Evolutionary conservation across 1,140 invertebrate species (phyloP).

Genomic region (Carposina sasakii): DNA sequence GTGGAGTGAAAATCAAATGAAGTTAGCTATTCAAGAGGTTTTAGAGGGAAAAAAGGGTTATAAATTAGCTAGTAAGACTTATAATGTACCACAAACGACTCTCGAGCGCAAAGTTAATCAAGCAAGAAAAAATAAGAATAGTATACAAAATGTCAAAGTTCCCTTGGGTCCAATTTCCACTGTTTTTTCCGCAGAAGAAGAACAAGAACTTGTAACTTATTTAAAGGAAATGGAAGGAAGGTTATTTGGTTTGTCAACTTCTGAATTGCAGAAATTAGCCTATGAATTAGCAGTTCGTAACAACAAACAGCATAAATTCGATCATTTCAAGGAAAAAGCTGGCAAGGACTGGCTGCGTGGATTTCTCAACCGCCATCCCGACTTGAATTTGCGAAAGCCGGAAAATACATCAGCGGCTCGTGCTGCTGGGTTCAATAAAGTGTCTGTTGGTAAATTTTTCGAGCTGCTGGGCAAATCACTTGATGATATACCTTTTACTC

Average conservation of each 20-base stretch:
- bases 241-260: slow-evolving; percentile 18
- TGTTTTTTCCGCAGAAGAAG: slow-evolving; percentile 10
- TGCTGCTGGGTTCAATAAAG: slow-evolving; percentile 9
- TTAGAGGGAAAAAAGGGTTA: slow-evolving; percentile 15
- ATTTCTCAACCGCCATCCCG: slow-evolving; percentile 39
- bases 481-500: slow-evolving; percentile 26
- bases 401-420: slow-evolving; percentile 24
- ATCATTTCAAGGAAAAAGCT: slow-evolving; percentile 19
- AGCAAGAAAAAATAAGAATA: slow-evolving; percentile 4
- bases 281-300: slow-evolving; percentile 10
- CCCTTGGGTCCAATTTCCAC: neutral
- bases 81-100: slow-evolving; percentile 22
- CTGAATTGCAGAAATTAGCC: slow-evolving; percentile 4
- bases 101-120: slow-evolving; percentile 15
- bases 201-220: slow-evolving; percentile 16
- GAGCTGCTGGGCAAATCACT: neutral
- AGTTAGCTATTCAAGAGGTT: slow-evolving; percentile 2
- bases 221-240: slow-evolving; percentile 17
- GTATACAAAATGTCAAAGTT: slow-evolving; percentile 4
- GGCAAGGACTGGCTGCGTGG: slow-evolving; percentile 26
- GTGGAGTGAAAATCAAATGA: slow-evolving; percentile 1
- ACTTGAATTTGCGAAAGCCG: slow-evolving; percentile 25
- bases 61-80: slow-evolving; percentile 12
- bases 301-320: slow-evolving; percentile 3
- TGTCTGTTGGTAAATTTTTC: slow-evolving; percentile 12